A percentile compares a stretch with the other conserved stretches of the same genome.
Conservation (phyloP, 2,888 invertebrate genomes). For the Oxycera nigricornis region DNA sequence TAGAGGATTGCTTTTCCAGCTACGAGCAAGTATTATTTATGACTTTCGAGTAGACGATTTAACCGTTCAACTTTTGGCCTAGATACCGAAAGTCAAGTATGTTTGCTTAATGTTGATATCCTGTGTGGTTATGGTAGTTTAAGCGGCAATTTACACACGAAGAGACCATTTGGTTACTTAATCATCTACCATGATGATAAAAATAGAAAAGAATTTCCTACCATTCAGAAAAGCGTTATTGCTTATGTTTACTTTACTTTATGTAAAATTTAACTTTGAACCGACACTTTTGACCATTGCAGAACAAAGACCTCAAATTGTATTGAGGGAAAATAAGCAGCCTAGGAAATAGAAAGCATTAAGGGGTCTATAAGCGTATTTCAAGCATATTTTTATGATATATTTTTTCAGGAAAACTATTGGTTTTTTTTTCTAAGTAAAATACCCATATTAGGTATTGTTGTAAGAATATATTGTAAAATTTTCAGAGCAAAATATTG, state of each 20-base stretch:
- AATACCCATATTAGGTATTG: no score
- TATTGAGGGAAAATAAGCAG: no score
- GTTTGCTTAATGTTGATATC: slow-evolving; percentile 7
- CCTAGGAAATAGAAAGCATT: no score
- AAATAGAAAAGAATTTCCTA: no score
- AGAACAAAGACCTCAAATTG: not conserved
- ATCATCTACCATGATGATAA: not conserved
- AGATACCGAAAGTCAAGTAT: slow-evolving; percentile 22
- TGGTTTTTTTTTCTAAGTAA: no score
- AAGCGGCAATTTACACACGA: not conserved
- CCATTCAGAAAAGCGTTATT: no score
- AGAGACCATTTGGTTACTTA: not conserved
- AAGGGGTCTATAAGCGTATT: no score
- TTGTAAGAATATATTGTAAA: no score
- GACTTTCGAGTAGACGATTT: not conserved
- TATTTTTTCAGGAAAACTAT: not conserved
- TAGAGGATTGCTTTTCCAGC: not conserved
- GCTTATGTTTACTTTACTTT: not conserved
- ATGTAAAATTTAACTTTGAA: not conserved
- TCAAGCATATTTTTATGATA: no score
- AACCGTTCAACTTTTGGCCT: slow-evolving; percentile 27
- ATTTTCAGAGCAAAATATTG: no score
- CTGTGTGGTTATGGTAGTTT: not conserved
- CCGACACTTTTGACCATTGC: not conserved
- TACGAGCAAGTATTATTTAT: slow-evolving; percentile 11